Percentiles rank a stretch among this genome's conserved stretches.
phyloP scores from a whole-genome alignment of 2,888 invertebrate species.

The Nymphalis urticae region DNA sequence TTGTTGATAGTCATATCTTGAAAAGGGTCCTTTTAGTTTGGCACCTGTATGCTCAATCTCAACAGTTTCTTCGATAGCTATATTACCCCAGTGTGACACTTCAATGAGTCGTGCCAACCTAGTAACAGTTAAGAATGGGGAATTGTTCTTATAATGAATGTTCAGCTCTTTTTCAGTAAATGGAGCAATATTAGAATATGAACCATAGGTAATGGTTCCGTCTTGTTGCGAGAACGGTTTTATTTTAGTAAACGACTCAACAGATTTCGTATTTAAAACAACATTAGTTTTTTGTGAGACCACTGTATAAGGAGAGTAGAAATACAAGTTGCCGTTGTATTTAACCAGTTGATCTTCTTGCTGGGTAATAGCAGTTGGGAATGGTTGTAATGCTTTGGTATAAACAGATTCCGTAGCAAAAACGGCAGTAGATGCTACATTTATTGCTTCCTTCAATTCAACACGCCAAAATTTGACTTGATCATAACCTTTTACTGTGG shows the following conservation, averaged over 20 bases:
- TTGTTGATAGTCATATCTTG: constrained; percentile 98
- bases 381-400: constrained; percentile 89
- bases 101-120: constrained; percentile 93
- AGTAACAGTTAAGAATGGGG: constrained; percentile 97
- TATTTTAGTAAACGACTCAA: constrained; percentile 91
- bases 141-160: constrained; percentile 97
- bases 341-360: constrained; percentile 96
- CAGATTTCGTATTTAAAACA: constrained; percentile 87
- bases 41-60: constrained; percentile 97
- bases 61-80: constrained; percentile 97
- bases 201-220: constrained; percentile 92
- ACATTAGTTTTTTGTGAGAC: constrained; percentile 91
- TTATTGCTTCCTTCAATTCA: constrained; percentile 82
- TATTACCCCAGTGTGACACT: constrained; percentile 99
- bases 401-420: constrained; percentile 87
- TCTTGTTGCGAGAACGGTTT: constrained; percentile 91
- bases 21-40: constrained; percentile 95
- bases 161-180: constrained; percentile 84
- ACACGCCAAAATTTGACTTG: constrained; percentile 79
- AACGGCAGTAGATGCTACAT: constrained; percentile 80
- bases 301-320: constrained; percentile 91
- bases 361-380: constrained; percentile 94
- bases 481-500: constrained; percentile 75
- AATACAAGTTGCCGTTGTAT: constrained; percentile 91
- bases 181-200: constrained; percentile 87